A percentile compares a stretch with the other conserved stretches of the same genome.
Conservation (phyloP, 2,113 vertebrate species). For the Gallinago paraguaiae region DNA sequence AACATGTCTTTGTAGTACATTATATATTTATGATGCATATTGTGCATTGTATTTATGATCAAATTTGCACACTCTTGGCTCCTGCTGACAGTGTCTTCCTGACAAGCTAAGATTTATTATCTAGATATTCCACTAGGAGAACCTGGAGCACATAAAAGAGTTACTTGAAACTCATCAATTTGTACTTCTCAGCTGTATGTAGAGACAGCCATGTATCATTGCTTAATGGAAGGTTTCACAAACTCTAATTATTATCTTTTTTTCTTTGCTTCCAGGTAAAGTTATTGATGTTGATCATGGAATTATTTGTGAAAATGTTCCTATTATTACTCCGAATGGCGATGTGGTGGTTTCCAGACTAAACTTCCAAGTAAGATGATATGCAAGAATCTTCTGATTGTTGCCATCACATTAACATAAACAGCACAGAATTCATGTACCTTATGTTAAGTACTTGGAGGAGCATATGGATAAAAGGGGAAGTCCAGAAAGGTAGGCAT, state of each 20-base stretch:
- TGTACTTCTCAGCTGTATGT: not conserved
- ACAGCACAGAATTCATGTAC: conserved; percentile 73
- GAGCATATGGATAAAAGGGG: conserved; percentile 73
- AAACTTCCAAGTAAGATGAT: conserved; percentile 91
- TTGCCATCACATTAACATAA: conserved; percentile 75
- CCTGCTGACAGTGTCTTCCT: not conserved
- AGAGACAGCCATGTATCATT: not conserved
- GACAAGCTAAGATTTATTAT: not conserved
- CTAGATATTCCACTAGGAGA: not conserved
- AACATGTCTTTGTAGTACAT: not conserved
- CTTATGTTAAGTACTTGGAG: conserved; percentile 77
- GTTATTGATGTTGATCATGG: conserved; percentile 97
- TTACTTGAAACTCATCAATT: not conserved
- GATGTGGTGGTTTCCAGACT: conserved; percentile 95
- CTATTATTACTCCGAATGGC: conserved; percentile 96
- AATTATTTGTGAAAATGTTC: conserved; percentile 95
- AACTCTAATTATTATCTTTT: not conserved
- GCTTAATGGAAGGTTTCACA: not conserved
- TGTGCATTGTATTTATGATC: not conserved
- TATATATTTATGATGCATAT: not conserved
- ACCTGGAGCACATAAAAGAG: not conserved
- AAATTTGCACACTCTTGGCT: not conserved
- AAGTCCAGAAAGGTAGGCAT: conserved; percentile 77
- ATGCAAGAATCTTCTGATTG: conserved; percentile 77
- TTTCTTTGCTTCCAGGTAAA: conserved; percentile 78